phyloP scores from a whole-genome alignment of 2,113 vertebrate genomes.

The Syngnathoides biaculeatus region DNA sequence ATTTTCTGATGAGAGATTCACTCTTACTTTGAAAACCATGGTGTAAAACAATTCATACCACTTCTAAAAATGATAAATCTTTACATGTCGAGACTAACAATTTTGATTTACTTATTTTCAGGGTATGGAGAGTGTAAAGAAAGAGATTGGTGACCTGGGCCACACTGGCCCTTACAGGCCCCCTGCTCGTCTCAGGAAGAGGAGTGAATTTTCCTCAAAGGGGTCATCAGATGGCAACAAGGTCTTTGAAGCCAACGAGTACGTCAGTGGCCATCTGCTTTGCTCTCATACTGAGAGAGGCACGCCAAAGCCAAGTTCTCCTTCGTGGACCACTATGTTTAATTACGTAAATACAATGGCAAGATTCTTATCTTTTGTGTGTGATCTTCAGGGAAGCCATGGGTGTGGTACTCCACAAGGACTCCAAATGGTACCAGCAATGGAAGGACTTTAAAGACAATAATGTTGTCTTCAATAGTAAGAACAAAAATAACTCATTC shows the following conservation, averaged over 20 bases:
- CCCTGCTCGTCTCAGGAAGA: slow-evolving; percentile 82
- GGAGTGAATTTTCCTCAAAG: slow-evolving; percentile 86
- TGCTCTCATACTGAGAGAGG: slow-evolving; percentile 6
- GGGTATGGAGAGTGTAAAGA: slow-evolving; percentile 90
- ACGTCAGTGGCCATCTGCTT: slow-evolving; percentile 43
- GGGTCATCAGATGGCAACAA: slow-evolving; percentile 69
- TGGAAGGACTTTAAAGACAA: slow-evolving; percentile 99
- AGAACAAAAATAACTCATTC: slow-evolving; percentile 45
- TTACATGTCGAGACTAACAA: background rate
- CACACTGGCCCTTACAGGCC: slow-evolving; percentile 85
- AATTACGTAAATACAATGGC: slow-evolving; percentile 2
- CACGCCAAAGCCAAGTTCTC: background rate
- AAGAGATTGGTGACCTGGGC: slow-evolving; percentile 87
- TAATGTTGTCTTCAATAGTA: slow-evolving; percentile 92
- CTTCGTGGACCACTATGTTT: background rate
- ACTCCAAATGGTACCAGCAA: slow-evolving; percentile 97
- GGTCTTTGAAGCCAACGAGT: slow-evolving; percentile 92
- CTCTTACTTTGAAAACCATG: too few relatives aligned
- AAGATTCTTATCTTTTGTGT: background rate
- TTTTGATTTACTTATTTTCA: slow-evolving; percentile 43
- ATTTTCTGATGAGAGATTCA: too few relatives aligned
- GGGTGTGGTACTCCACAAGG: slow-evolving; percentile 92
- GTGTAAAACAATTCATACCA: too few relatives aligned
- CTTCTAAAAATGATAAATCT: background rate
- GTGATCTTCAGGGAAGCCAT: slow-evolving; percentile 80